Base-by-base conservation (phyloP, 2,113 vertebrate genomes). In the Paedocypris sp. region DNA sequence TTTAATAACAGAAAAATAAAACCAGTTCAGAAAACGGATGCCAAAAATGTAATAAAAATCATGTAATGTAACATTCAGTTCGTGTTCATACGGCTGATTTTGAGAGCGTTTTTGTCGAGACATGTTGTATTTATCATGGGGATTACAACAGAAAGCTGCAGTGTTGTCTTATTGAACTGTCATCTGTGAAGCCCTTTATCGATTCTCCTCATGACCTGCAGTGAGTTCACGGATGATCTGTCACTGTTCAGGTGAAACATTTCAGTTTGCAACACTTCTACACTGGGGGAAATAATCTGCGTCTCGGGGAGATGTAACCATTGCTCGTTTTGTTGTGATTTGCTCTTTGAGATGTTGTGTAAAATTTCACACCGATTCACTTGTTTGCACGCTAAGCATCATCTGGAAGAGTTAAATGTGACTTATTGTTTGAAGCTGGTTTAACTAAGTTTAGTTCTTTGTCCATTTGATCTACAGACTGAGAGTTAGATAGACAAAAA, bases 161-260 rank as follows among this genome's bases (percentile, higher is more conserved):
- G 51, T 12, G 16, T 39, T 39, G 22, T 53, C 33, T 38, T 53
- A 53, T 26, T 41, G 52, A 28, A 19, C 23, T 41, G 52, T 28
- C 36, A 41, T 56, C 36, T 41, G 23, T 18, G 8, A 25, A 56
- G 36, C 35, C 19, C 22, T 56, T 41, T 38, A 56, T 56, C 29
- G 52, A 56, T 56, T 56, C 23, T 56, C 35, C 18, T 10, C 19
- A 15, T 54, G 52, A 41, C 23, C 36, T 18, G 29, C 36, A 16
- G 22, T 19, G 23, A 56, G 22, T 56, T 41, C 28, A 54, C 23
- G 0, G 33, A 56, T 41, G 36, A 41, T 29, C 52, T 18, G 52
- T 28, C 52, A 11, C 15, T 19, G 52, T 35, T 56, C 36, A 56
- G 15, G 52, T 41, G 23, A 56, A 41, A 41, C 13, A 75, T 41